These are phyloP conservation scores for Neopelma chrysocephalum DNA, from an alignment of 2,797 vertebrate genomes.

Conservation along the genomic window DNA sequence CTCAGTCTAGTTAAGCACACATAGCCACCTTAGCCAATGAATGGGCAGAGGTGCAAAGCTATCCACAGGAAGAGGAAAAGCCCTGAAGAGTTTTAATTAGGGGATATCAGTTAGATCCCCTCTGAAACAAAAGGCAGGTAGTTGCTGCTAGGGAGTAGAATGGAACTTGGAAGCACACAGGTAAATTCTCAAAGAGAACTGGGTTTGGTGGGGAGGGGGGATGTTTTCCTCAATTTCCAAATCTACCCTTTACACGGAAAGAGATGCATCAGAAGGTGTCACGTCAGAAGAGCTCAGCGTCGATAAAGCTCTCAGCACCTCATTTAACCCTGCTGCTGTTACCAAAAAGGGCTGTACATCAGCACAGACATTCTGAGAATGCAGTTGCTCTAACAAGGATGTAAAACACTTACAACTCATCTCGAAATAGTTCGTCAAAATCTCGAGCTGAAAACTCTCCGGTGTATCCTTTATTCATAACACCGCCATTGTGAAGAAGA, in stretches of 20 bases:
- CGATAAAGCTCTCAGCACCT: background rate
- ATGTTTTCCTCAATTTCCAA: background rate
- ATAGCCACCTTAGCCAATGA: background rate
- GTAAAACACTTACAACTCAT: background rate
- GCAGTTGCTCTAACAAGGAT: background rate
- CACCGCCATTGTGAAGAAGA: background rate
- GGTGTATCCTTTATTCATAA: background rate
- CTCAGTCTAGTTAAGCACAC: background rate
- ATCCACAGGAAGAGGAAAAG: background rate
- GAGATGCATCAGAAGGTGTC: background rate
- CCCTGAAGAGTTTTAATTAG: background rate
- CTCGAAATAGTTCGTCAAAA: rapidly evolving
- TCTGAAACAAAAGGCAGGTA: background rate
- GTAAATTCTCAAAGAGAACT: background rate
- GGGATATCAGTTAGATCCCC: background rate
- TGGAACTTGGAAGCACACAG: background rate
- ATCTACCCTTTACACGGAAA: background rate
- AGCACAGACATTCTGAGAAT: background rate
- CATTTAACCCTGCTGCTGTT: background rate
- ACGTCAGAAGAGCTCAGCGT: background rate
- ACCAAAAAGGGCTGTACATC: background rate
- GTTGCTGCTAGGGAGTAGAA: background rate
- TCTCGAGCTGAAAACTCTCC: rapidly evolving
- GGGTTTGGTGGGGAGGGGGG: background rate
- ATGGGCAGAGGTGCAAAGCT: background rate